Evolutionary conservation across 2,888 invertebrate species (phyloP), one percentile per base, ranked within the genome.

Genomic region (Papilio demoleus): DNA sequence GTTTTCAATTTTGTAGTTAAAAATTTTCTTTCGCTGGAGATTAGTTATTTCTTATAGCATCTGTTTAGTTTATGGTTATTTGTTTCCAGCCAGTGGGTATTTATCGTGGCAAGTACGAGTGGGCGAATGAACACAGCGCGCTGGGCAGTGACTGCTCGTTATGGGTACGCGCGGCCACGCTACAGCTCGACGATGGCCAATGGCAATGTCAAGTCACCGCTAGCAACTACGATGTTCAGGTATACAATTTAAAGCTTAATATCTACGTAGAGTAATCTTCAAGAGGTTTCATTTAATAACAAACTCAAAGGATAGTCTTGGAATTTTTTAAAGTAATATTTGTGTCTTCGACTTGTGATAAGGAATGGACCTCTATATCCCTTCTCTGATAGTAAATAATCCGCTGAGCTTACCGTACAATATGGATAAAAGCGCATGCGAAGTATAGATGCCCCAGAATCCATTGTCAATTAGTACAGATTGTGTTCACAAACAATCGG

Each of bases 181-280:
- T 97, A 68, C 97, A 97, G 83, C 96, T 97, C 74, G 97, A 98
- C 80, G 97, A 97, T 80, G 97, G 97, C 1, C 95, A 96, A 75
- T 98, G 97, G 97, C 97, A 97, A 89, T 98, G 97, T 83, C 97
- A 98, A 88, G 97, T 98, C 74, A 97, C 97, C n/a, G 97, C 97
- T 56, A 97, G 97, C 84, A 97, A 97, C 86, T 96, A 96, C 81
- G 95, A 95, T 71, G 93, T 95, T 4, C 95, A 95, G 88, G 93
- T 92, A 77, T 31, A 2, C 14, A 6, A 27, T 22, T 47, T 11
- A n/a, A n/a, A n/a, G n/a, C n/a, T n/a, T n/a, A n/a, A n/a, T n/a
- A n/a, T n/a, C n/a, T n/a, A n/a, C n/a, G n/a, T n/a, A n/a, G n/a
- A n/a, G n/a, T n/a, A n/a, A n/a, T n/a, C n/a, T n/a, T n/a, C n/a